These are phyloP conservation scores for Amphibalanus amphitrite DNA, from an alignment of 1,140 invertebrate species.

Conservation along the genomic window DNA sequence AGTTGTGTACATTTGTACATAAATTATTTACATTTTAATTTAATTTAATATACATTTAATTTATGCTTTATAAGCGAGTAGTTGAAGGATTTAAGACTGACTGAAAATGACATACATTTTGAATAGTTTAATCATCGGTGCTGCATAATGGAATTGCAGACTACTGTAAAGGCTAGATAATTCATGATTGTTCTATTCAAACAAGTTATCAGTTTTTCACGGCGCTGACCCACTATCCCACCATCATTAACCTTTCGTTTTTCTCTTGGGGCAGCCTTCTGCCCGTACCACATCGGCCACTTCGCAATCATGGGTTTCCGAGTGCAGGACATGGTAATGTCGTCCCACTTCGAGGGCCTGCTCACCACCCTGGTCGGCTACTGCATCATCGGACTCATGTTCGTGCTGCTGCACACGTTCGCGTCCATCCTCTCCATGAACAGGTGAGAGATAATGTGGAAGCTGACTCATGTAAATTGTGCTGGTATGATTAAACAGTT, in stretches of 20 bases:
- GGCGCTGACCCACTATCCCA: no score
- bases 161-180: background rate
- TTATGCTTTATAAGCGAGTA: background rate
- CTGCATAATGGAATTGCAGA: background rate
- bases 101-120: background rate
- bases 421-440: slow-evolving; percentile 48
- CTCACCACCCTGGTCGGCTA: slow-evolving; percentile 87
- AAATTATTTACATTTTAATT: background rate
- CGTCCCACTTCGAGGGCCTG: slow-evolving; percentile 78
- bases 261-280: slow-evolving; percentile 89
- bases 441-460: slow-evolving; percentile 31
- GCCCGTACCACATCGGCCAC: slow-evolving; percentile 87
- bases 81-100: background rate
- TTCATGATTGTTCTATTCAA: background rate
- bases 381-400: slow-evolving; percentile 63
- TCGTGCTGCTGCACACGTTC: slow-evolving; percentile 63
- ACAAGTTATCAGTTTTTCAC: background rate
- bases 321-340: slow-evolving; percentile 49
- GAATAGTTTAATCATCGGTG: background rate
- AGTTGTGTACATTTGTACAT: background rate
- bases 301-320: slow-evolving; percentile 57
- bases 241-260: no score
- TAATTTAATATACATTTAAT: background rate
- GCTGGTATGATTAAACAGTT: no score
- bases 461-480: no score